These are phyloP conservation scores for Isichthys henryi DNA, from an alignment of 2,113 vertebrate genomes.

Conservation along the genomic window DNA sequence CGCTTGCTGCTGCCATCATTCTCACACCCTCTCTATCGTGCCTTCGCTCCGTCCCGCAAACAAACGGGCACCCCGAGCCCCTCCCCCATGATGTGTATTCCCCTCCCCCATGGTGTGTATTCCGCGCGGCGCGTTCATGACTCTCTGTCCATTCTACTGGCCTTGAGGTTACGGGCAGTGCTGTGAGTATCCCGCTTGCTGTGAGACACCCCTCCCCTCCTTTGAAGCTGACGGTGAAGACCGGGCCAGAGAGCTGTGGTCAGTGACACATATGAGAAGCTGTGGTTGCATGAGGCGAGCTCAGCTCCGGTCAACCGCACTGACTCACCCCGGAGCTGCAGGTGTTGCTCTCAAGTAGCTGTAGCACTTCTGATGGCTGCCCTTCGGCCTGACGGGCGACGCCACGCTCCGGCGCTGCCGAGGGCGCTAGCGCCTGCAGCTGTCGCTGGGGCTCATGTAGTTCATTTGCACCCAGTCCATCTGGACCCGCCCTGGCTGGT, in stretches of 20 bases:
- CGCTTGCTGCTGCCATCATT: background rate
- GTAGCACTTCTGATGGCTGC: background rate
- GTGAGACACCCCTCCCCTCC: background rate
- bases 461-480: constrained; percentile 48
- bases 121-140: background rate
- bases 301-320: background rate
- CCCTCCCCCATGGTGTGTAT: background rate
- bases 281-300: background rate
- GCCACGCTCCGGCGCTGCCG: background rate
- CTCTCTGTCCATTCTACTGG: background rate
- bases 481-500: constrained; percentile 63
- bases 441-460: background rate
- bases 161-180: background rate
- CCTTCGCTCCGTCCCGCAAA: background rate
- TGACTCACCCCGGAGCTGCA: background rate
- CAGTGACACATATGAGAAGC: background rate
- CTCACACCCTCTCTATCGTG: background rate
- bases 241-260: background rate
- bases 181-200: background rate
- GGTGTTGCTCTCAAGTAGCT: background rate
- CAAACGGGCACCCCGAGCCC: background rate
- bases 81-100: background rate
- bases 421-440: constrained; percentile 44
- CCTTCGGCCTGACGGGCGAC: background rate
- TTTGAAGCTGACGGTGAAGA: background rate